These are phyloP conservation scores for Synanthedon vespiformis DNA, from an alignment of 2,888 invertebrate species.

Conservation along the genomic window DNA sequence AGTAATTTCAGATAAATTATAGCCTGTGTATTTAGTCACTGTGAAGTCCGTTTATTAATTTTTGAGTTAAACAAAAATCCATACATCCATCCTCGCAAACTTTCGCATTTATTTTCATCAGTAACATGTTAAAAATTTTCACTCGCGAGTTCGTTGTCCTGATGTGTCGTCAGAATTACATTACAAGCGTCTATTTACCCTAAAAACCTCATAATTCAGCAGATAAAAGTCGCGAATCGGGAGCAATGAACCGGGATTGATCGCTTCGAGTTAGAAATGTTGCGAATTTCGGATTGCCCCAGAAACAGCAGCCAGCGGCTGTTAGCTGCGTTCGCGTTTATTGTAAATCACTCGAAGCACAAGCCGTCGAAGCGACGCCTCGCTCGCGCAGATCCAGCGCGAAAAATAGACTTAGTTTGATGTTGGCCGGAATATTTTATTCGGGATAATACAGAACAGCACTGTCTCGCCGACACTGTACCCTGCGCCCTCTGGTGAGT, in stretches of 20 bases:
- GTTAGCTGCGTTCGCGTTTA: constrained; percentile 20
- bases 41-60: too few relatives aligned
- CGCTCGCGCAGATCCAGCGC: constrained; percentile 37
- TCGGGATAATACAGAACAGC: constrained; percentile 47
- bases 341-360: constrained; percentile 54
- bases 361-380: constrained; percentile 42
- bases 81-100: too few relatives aligned
- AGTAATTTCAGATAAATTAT: too few relatives aligned
- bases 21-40: too few relatives aligned
- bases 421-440: constrained; percentile 47
- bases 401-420: constrained; percentile 59
- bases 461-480: constrained; percentile 38
- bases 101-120: too few relatives aligned
- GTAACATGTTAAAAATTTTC: too few relatives aligned
- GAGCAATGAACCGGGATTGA: constrained; percentile 43
- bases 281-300: constrained; percentile 48
- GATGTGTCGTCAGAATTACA: background rate
- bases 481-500: constrained; percentile 56
- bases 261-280: constrained; percentile 12
- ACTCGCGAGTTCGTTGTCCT: too few relatives aligned
- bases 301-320: constrained; percentile 43
- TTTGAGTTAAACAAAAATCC: too few relatives aligned
- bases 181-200: constrained; percentile 3
- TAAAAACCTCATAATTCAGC: constrained; percentile 9
- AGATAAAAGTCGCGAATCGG: constrained; percentile 9